Conservation (phyloP, 2,888 invertebrate species). For the Hesperia comma region DNA sequence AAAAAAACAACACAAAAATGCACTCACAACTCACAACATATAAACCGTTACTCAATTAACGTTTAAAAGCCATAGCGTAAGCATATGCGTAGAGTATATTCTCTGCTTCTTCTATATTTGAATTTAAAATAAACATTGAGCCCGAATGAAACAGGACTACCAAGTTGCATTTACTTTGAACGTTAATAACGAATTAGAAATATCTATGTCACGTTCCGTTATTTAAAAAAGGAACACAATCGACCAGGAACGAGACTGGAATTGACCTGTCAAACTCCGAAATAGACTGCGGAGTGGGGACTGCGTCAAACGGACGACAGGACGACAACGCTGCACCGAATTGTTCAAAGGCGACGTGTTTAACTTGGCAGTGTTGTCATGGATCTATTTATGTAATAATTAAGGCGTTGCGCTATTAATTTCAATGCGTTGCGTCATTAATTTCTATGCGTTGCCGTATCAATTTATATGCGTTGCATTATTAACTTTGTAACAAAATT, state of each 20-base stretch:
- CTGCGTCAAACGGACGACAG: slow-evolving; percentile 36
- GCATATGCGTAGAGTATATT: no score
- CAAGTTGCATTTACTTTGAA: slow-evolving; percentile 2
- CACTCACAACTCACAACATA: no score
- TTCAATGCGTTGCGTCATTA: not conserved
- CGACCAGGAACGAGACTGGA: slow-evolving; percentile 41
- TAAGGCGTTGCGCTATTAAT: not conserved
- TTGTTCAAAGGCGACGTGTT: no score
- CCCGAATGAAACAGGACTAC: slow-evolving; percentile 7
- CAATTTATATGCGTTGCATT: not conserved
- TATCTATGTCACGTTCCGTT: slow-evolving; percentile 34
- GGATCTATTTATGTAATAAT: no score
- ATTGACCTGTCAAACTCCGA: slow-evolving; percentile 52
- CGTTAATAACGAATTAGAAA: slow-evolving; percentile 36
- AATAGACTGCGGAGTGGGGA: slow-evolving; percentile 50
- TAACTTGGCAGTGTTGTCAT: no score
- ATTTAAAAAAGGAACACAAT: slow-evolving; percentile 37
- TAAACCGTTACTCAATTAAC: no score
- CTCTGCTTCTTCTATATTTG: not conserved
- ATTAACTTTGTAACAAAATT: no score
- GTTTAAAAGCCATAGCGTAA: no score
- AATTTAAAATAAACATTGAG: not conserved
- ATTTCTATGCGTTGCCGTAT: not conserved
- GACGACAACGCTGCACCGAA: no score
- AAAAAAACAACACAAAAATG: no score